Percentiles rank a stretch among this genome's conserved stretches.
Evolutionary conservation across 2,113 vertebrate species (phyloP).

Genomic region (Pongo pygmaeus): DNA sequence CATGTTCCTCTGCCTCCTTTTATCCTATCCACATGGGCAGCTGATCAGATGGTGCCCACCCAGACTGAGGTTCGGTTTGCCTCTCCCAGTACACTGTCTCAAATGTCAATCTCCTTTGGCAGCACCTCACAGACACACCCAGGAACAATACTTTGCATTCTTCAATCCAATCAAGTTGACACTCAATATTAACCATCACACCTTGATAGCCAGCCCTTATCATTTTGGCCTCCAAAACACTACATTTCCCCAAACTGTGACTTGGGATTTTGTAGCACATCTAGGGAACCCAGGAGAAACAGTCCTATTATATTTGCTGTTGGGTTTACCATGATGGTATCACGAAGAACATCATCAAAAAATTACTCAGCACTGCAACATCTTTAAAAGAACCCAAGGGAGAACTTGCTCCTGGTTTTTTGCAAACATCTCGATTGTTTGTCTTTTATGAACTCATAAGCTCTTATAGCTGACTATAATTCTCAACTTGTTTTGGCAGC

Average conservation of each 20-base stretch:
- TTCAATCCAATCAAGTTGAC: too few relatives aligned
- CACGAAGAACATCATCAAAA: neutral
- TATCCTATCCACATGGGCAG: too few relatives aligned
- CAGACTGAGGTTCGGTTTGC: too few relatives aligned
- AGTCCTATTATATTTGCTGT: fast-evolving
- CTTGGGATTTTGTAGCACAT: neutral
- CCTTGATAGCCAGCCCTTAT: too few relatives aligned
- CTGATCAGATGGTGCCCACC: too few relatives aligned
- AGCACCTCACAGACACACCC: too few relatives aligned
- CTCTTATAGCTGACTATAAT: neutral
- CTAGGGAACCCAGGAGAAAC: neutral
- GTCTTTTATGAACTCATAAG: neutral
- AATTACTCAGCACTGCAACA: fast-evolving
- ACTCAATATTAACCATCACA: neutral
- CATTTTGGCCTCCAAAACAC: neutral
- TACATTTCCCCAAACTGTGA: neutral
- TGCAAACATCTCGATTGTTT: neutral
- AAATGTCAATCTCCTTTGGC: too few relatives aligned
- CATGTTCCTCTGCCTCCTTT: too few relatives aligned
- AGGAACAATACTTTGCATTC: too few relatives aligned
- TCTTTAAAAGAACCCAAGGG: neutral
- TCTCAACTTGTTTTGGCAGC: constrained; percentile 45
- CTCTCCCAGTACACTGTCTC: too few relatives aligned
- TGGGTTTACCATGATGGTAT: fast-evolving
- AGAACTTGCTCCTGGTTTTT: neutral